Conservation (phyloP, 1,140 invertebrate species). For the Psilanteris sp. region DNA sequence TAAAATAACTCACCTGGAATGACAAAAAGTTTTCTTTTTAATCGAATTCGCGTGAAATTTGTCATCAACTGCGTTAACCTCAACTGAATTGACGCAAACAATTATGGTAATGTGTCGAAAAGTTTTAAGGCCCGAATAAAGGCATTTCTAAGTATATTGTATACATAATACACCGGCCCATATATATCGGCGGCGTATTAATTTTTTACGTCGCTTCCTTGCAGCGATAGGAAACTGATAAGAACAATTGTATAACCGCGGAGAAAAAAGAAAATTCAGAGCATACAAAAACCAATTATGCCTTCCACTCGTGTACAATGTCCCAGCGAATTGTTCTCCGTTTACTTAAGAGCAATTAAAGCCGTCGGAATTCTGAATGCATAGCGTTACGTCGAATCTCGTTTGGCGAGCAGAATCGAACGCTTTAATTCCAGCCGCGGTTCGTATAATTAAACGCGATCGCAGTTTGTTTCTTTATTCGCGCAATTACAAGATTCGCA, state of each 20-base stretch:
- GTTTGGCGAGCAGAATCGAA: no score
- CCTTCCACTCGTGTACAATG: constrained; percentile 52
- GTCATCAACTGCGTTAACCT: no score
- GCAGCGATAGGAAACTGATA: constrained; percentile 47
- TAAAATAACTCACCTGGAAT: not conserved
- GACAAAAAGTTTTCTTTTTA: no score
- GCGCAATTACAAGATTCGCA: not conserved
- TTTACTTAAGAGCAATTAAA: constrained; percentile 45
- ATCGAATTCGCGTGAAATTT: constrained; percentile 8
- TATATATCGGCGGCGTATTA: constrained; percentile 34
- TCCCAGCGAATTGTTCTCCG: constrained; percentile 43
- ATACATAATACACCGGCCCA: constrained; percentile 31
- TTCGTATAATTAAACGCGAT: no score
- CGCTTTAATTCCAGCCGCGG: no score
- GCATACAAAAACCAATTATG: constrained; percentile 54
- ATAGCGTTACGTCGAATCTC: constrained; percentile 27
- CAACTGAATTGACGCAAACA: no score
- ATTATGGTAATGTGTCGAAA: constrained; percentile 7
- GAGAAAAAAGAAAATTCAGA: constrained; percentile 32
- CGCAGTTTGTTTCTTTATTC: no score
- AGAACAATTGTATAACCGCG: constrained; percentile 19
- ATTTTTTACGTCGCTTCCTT: constrained; percentile 27
- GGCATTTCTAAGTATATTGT: constrained; percentile 34
- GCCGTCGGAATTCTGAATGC: constrained; percentile 53
- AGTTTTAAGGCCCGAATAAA: constrained; percentile 17